Evolutionary conservation across 2,888 invertebrate genomes (phyloP), one percentile per base, ranked within the genome.

Genomic region (Branchellion lobata): DNA sequence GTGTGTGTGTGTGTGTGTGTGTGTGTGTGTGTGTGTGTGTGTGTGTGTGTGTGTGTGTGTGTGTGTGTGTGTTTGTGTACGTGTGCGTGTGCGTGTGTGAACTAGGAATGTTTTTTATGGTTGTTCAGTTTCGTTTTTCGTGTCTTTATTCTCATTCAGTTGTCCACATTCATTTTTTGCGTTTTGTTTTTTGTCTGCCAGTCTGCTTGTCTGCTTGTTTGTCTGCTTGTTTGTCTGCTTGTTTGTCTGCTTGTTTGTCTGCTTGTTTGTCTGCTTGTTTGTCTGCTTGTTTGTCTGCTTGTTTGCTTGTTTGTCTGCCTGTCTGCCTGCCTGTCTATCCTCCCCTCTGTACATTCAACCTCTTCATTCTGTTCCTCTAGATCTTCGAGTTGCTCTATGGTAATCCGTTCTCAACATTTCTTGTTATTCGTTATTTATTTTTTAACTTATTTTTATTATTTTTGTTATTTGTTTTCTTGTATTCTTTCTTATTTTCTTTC

Each of bases 31-130:
- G n/a, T n/a, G n/a, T n/a, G n/a, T n/a, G n/a, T n/a, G n/a, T n/a
- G n/a, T n/a, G n/a, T n/a, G n/a, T n/a, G n/a, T n/a, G n/a, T n/a
- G n/a, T n/a, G n/a, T n/a, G n/a, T n/a, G n/a, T n/a, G n/a, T n/a
- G n/a, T n/a, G n/a, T n/a, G n/a, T n/a, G n/a, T n/a, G n/a, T n/a
- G n/a, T n/a, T n/a, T n/a, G n/a, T n/a, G n/a, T n/a, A n/a, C n/a
- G n/a, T n/a, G n/a, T n/a, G n/a, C n/a, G 74, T 18, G 33, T 40
- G 47, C n/a, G 40, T 36, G 47, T 74, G 40, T 74, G 40, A 36
- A 14, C 14, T 14, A 29, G 29, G 29, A 27, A 24, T 29, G 72
- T 24, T 11, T 34, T 18, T 34, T 72, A 72, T 72, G 29, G 8
- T 24, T 14, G 21, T 68, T 68, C 27, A 21, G 11, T 24, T 68